Evolutionary conservation across 2,797 vertebrate genomes (phyloP).

Genomic region (Champsocephalus esox): DNA sequence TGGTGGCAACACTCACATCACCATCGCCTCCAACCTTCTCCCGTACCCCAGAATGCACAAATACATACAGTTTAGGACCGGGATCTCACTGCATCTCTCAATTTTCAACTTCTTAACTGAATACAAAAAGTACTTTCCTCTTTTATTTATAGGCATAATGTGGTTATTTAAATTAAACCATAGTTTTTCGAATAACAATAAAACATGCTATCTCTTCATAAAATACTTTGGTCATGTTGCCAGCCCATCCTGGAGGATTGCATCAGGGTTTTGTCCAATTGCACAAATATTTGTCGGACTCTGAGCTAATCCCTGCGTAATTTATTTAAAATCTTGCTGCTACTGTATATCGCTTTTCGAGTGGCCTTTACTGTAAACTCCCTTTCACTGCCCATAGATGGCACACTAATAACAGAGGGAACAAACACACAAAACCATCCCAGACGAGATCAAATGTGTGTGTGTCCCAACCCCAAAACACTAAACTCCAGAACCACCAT

Average conservation of each 20-base stretch:
- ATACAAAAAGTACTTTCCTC: too few relatives aligned
- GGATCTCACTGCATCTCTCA: too few relatives aligned
- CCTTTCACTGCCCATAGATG: constrained; percentile 45
- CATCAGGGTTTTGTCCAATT: not conserved
- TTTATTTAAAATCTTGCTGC: constrained; percentile 22
- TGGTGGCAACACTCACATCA: too few relatives aligned
- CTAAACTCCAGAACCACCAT: constrained; percentile 63
- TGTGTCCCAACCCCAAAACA: constrained; percentile 43
- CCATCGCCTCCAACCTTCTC: too few relatives aligned
- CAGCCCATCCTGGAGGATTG: not conserved
- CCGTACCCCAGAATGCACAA: too few relatives aligned
- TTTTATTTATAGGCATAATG: too few relatives aligned
- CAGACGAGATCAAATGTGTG: constrained; percentile 54
- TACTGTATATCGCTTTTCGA: constrained; percentile 16
- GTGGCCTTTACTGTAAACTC: constrained; percentile 41
- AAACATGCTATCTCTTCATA: too few relatives aligned
- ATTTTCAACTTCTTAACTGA: too few relatives aligned
- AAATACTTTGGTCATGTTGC: too few relatives aligned
- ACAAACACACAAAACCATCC: constrained; percentile 23
- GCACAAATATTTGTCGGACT: constrained; percentile 7
- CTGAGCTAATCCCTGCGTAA: constrained; percentile 15
- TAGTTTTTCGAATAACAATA: too few relatives aligned
- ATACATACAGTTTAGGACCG: too few relatives aligned
- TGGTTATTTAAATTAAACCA: too few relatives aligned
- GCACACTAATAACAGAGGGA: constrained; percentile 38